These are phyloP conservation scores for Chauna torquata DNA, from an alignment of 2,113 vertebrate genomes.

Conservation along the genomic window DNA sequence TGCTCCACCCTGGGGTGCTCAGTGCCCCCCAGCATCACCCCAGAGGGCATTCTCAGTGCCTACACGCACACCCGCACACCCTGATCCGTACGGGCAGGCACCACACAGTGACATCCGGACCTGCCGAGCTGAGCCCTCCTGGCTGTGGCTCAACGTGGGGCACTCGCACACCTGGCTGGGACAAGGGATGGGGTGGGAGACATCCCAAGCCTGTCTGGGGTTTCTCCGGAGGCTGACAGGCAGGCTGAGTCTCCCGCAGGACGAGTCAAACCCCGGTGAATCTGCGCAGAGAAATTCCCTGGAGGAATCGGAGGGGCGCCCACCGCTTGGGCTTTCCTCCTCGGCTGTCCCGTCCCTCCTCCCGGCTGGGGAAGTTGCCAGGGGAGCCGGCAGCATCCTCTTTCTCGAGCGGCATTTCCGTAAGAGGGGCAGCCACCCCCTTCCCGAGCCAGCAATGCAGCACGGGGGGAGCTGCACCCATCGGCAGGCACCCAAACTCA, in stretches of 20 bases:
- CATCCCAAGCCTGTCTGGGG: fast-evolving
- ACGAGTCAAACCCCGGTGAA: background rate
- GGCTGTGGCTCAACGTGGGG: background rate
- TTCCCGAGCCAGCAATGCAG: background rate
- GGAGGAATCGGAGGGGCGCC: background rate
- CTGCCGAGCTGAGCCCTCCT: background rate
- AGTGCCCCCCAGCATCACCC: background rate
- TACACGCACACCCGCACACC: background rate
- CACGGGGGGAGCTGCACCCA: background rate
- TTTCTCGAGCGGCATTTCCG: background rate
- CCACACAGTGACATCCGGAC: fast-evolving
- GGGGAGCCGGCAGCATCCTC: background rate
- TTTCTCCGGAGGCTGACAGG: background rate
- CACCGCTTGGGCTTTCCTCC: background rate
- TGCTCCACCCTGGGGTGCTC: background rate
- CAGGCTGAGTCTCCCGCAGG: background rate
- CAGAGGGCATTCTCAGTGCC: background rate
- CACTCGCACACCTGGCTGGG: background rate
- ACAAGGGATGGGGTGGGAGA: background rate
- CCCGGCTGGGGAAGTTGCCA: background rate
- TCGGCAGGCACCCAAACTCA: background rate
- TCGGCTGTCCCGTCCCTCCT: background rate
- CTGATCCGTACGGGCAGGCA: background rate
- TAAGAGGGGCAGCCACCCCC: background rate
- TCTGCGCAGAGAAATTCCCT: background rate